Percentiles rank a stretch among this genome's conserved stretches.
Conservation (phyloP, 2,797 vertebrate genomes). For the Darevskia mixta region DNA sequence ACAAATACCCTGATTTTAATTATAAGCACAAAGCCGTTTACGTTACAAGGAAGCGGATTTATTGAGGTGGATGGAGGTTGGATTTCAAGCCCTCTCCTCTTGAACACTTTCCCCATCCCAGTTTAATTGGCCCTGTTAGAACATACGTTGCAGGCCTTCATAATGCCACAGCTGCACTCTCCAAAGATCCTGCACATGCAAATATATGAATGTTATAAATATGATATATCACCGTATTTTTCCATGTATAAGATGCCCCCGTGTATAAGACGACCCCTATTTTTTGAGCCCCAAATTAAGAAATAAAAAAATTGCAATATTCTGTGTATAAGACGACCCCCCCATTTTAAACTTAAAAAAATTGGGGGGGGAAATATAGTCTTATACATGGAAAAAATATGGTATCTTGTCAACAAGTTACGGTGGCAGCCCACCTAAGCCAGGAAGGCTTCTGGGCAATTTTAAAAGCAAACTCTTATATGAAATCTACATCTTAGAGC, state of each 20-base stretch:
- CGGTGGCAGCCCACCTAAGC: background rate
- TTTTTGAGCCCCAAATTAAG: too few relatives aligned
- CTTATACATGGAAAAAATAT: too few relatives aligned
- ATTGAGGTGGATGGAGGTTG: background rate
- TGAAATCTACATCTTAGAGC: too few relatives aligned
- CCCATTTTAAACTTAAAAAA: too few relatives aligned
- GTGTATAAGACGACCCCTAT: too few relatives aligned
- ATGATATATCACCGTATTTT: background rate
- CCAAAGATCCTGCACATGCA: background rate
- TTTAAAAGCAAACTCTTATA: too few relatives aligned
- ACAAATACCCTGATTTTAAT: too few relatives aligned
- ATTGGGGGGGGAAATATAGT: too few relatives aligned
- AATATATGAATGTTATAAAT: background rate
- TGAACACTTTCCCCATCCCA: background rate
- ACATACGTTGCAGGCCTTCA: background rate
- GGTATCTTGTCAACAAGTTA: background rate
- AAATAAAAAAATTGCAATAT: too few relatives aligned
- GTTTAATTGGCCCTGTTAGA: background rate
- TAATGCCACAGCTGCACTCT: background rate
- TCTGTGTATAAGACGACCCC: too few relatives aligned
- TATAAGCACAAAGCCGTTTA: too few relatives aligned
- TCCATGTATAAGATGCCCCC: too few relatives aligned
- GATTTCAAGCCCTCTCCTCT: background rate
- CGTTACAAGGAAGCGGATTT: background rate
- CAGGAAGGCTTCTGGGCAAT: background rate